phyloP scores from a whole-genome alignment of 2,888 invertebrate species.

The Dicyrtomina minuta region DNA sequence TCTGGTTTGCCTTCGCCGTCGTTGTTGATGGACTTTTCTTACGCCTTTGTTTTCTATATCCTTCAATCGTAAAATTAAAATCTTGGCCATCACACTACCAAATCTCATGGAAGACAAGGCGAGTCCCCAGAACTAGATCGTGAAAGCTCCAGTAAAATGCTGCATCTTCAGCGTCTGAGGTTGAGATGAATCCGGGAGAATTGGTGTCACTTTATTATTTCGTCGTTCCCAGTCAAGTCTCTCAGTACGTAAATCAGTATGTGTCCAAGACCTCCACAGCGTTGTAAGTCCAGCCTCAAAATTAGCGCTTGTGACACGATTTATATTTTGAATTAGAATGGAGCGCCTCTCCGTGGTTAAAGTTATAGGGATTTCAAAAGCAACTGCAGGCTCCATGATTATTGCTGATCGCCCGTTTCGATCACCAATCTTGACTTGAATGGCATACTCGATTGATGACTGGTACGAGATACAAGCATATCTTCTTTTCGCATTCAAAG shows the following conservation, averaged over 20 bases:
- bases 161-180: not conserved
- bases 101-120: not conserved
- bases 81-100: too few relatives aligned
- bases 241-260: not conserved
- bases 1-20: too few relatives aligned
- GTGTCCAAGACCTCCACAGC: not conserved
- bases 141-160: constrained; percentile 6
- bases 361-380: not conserved
- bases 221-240: not conserved
- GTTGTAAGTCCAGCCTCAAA: not conserved
- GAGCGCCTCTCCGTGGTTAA: not conserved
- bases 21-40: too few relatives aligned
- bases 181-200: not conserved
- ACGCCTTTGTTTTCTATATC: too few relatives aligned
- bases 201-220: not conserved
- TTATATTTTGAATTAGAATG: not conserved
- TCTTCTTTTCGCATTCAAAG: not conserved
- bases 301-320: not conserved
- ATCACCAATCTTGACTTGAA: not conserved
- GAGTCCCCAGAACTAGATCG: not conserved
- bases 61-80: too few relatives aligned
- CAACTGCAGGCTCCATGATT: not conserved
- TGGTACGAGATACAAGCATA: constrained; percentile 7
- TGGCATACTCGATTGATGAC: not conserved
- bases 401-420: not conserved